These are phyloP conservation scores for Andrena bucephala DNA, from an alignment of 2,888 invertebrate genomes.

Conservation along the genomic window DNA sequence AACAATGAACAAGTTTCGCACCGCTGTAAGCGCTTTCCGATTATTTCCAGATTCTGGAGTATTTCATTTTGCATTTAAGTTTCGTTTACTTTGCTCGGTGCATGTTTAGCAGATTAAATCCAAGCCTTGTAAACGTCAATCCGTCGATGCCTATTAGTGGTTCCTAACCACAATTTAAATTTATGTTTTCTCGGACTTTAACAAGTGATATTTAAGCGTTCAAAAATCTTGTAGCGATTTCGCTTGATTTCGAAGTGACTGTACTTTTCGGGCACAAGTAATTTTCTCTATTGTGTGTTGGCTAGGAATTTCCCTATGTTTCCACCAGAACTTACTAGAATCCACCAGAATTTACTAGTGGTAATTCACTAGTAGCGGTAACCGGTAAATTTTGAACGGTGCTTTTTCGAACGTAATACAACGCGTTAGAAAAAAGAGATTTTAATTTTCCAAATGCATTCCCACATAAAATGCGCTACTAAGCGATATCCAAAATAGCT, in stretches of 20 bases:
- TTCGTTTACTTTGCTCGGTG: constrained; percentile 19
- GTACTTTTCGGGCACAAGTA: neutral
- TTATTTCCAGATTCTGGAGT: constrained; percentile 24
- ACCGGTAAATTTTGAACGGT: constrained; percentile 6
- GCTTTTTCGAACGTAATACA: constrained; percentile 8
- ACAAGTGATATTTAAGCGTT: constrained; percentile 17
- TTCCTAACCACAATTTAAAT: constrained; percentile 33
- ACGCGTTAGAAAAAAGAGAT: constrained; percentile 7
- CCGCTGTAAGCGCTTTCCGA: neutral
- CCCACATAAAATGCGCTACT: neutral
- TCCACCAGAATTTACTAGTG: neutral
- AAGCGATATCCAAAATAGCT: constrained; percentile 8
- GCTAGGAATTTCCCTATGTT: constrained; percentile 35
- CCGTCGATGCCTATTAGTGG: constrained; percentile 9
- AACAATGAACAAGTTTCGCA: constrained; percentile 20
- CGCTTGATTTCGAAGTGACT: neutral
- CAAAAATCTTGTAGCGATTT: constrained; percentile 25
- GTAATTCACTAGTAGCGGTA: constrained; percentile 12
- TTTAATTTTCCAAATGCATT: constrained; percentile 5
- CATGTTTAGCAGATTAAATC: neutral
- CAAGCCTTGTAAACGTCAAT: constrained; percentile 1
- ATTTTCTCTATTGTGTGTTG: neutral
- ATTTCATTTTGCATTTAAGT: neutral
- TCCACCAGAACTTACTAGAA: neutral
- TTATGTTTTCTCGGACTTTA: constrained; percentile 20